phyloP scores from a whole-genome alignment of 2,113 vertebrate genomes.

The Oryctolagus cuniculus region DNA sequence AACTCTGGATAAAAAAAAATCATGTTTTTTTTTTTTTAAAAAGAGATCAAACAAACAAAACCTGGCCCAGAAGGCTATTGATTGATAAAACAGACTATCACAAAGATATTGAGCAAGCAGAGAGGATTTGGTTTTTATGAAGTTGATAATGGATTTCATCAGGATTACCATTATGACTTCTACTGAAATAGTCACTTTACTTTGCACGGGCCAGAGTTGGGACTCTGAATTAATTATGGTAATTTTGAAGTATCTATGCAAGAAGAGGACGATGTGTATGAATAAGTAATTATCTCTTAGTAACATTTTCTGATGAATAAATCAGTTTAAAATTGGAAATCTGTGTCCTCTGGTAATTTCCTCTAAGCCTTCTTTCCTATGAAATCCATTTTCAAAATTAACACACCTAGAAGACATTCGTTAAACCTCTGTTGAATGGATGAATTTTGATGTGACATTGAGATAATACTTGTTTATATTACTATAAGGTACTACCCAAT shows the following conservation, averaged over 20 bases:
- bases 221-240: constrained; percentile 75
- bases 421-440: constrained; percentile 66
- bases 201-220: constrained; percentile 57
- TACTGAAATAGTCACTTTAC: constrained; percentile 66
- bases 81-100: constrained; percentile 41
- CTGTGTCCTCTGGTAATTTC: constrained; percentile 79
- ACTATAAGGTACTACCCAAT: neutral
- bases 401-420: constrained; percentile 75
- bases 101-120: constrained; percentile 28
- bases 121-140: constrained; percentile 34
- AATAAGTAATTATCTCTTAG: constrained; percentile 74
- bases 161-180: constrained; percentile 9
- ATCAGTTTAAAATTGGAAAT: constrained; percentile 80
- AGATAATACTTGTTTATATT: constrained; percentile 56
- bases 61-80: constrained; percentile 18
- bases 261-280: constrained; percentile 64
- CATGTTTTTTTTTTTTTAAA: neutral
- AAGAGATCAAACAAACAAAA: constrained; percentile 35
- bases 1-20: neutral
- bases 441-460: constrained; percentile 74
- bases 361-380: constrained; percentile 64
- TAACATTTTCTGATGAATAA: constrained; percentile 80
- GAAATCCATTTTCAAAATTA: constrained; percentile 75
- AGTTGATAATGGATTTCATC: constrained; percentile 24
- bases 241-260: constrained; percentile 67